Evolutionary conservation across 2,797 vertebrate species (phyloP).

Genomic region (Acomys russatus): DNA sequence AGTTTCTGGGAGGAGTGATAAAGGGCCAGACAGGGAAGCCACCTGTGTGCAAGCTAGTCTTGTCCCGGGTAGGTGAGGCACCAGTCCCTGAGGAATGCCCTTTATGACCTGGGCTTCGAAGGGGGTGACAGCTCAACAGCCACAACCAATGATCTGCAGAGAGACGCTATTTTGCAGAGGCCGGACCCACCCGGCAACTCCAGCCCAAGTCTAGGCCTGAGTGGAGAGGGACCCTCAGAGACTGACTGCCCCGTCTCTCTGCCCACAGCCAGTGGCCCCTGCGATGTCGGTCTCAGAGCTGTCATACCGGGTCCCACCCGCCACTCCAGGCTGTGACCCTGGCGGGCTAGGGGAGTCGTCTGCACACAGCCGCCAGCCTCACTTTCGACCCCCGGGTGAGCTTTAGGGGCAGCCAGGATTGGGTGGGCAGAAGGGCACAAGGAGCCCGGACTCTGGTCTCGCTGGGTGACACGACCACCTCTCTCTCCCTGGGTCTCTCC

Average conservation of each 20-base stretch:
- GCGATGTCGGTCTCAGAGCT: conserved; percentile 89
- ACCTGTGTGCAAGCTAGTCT: not conserved
- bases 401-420: conserved; percentile 79
- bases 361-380: conserved; percentile 85
- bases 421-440: not conserved
- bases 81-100: not conserved
- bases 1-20: not conserved
- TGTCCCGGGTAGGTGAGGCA: not conserved
- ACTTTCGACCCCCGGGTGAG: conserved; percentile 89
- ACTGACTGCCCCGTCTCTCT: not conserved
- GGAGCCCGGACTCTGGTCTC: not conserved
- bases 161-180: not conserved
- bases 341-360: conserved; percentile 78
- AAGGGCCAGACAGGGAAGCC: not conserved
- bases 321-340: conserved; percentile 88
- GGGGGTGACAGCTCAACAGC: conserved; percentile 1
- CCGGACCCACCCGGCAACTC: not conserved
- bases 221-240: too few species aligned
- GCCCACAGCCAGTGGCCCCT: conserved; percentile 88
- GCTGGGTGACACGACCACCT: not conserved
- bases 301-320: conserved; percentile 87
- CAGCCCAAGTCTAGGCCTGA: not conserved
- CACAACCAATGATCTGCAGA: not conserved
- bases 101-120: conserved; percentile 41
- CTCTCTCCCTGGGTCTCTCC: not conserved